Base-by-base conservation (phyloP, 1,140 invertebrate genomes). In the Vanessa tameamea region DNA sequence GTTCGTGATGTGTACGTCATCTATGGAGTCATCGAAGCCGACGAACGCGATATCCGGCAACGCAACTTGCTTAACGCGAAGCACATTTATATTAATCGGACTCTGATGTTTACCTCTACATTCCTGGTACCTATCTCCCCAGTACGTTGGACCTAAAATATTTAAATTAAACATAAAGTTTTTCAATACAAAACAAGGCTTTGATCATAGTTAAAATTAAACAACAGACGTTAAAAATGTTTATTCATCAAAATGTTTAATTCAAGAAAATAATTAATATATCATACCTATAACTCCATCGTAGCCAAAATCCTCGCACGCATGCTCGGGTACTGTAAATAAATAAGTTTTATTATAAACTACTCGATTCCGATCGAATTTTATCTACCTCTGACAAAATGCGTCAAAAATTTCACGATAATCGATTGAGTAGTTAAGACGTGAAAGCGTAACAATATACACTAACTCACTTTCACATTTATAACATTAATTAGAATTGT, bases 81-180 rank as follows among this genome's bases (percentile, higher is more conserved):
- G 93, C 48, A 95, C 94, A 77, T 96, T 94, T 65, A 97, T 97
- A 82, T 97, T 96, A 55, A 97, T 97, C 0, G 97, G 97, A 66
- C 96, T 97, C 83, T 97, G 97, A 80, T 95, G 95, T 87, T 97
- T 97, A 20, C 96, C 96, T 20, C 94, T 91, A 79, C 96, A 97
- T 20, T 94, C 93, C 5, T 94, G 84, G 78, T 94, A 97, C 3
- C 94, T 89, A 37, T 96, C 93, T 7, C 94, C 94, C 96, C 96
- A 97, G 77, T 95, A 93, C 2, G 87, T 89, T 6, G 96, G 96
- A 76, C 96, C 96, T 96, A 78, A 26, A 74, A 69, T 20, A 50
- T 53, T 53, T 47, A 53, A 63, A 63, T 20, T 53, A 16, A 6
- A n/a, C 5, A 2, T 50, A 13, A 31, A 20, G 20, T 0, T 1